phyloP scores from a whole-genome alignment of 1,140 invertebrate genomes.

The Brachionus calyciflorus region DNA sequence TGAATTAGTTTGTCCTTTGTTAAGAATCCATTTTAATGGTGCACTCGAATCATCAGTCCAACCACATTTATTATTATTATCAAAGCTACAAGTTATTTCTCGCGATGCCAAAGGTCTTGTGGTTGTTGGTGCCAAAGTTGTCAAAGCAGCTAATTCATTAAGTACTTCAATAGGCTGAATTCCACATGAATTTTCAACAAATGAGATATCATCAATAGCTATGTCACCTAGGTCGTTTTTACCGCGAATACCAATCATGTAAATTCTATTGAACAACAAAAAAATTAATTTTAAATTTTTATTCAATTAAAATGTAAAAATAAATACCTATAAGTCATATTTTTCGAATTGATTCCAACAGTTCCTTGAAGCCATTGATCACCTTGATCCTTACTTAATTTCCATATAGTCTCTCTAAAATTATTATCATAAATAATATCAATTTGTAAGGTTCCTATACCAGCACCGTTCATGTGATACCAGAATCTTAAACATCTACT shows the following conservation, averaged over 20 bases:
- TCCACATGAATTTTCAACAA: conserved; percentile 53
- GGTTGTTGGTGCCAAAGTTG: conserved; percentile 26
- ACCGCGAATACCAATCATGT: conserved; percentile 55
- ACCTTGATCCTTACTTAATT: background rate
- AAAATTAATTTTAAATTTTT: background rate
- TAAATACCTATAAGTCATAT: conserved; percentile 9
- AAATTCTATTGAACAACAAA: background rate
- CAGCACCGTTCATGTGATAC: conserved; percentile 57
- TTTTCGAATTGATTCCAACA: background rate
- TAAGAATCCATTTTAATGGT: conserved; percentile 51
- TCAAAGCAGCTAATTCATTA: background rate
- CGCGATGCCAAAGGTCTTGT: background rate
- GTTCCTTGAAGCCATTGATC: conserved; percentile 33
- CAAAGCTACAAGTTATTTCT: conserved; percentile 50
- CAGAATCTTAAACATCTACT: conserved; percentile 45
- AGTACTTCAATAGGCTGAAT: conserved; percentile 16
- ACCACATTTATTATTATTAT: conserved; percentile 50
- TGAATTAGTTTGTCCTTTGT: conserved; percentile 56
- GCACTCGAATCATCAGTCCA: conserved; percentile 55
- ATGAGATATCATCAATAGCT: conserved; percentile 51
- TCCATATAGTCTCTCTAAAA: background rate
- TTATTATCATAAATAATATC: conserved; percentile 47
- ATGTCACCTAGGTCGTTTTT: conserved; percentile 64
- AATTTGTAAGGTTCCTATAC: conserved; percentile 52
- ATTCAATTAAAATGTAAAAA: background rate